Conservation (phyloP, 1,140 invertebrate genomes). For the Sitodiplosis mosellana region DNA sequence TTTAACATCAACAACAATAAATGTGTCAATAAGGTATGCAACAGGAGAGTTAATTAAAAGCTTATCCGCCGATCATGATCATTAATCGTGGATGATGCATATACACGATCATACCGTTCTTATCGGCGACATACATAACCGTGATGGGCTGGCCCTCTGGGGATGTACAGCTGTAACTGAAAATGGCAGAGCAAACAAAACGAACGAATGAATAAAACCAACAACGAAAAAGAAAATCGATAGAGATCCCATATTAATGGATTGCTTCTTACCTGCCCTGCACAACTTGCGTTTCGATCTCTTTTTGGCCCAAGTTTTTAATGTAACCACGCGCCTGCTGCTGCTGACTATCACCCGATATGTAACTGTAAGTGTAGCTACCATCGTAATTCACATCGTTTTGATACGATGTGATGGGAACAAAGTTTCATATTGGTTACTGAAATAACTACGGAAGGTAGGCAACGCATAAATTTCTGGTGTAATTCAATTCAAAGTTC, state of each 20-base stretch:
- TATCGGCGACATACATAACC: conserved; percentile 37
- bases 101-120: too few relatives aligned
- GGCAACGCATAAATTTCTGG: neutral
- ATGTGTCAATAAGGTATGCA: too few relatives aligned
- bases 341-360: conserved; percentile 38
- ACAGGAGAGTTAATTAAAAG: too few relatives aligned
- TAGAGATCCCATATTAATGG: too few relatives aligned
- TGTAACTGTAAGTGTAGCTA: conserved; percentile 31
- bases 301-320: conserved; percentile 31
- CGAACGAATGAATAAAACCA: too few relatives aligned
- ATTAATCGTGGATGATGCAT: too few relatives aligned
- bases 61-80: neutral
- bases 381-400: conserved; percentile 38
- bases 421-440: conserved; percentile 13
- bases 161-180: conserved; percentile 38
- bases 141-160: conserved; percentile 32
- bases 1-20: too few relatives aligned
- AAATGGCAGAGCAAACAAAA: too few relatives aligned
- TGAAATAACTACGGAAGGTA: conserved; percentile 4
- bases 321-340: conserved; percentile 36
- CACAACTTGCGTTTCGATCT: conserved; percentile 29
- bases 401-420: conserved; percentile 36
- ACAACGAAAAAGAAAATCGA: too few relatives aligned
- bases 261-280: too few relatives aligned
- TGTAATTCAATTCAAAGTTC: too few relatives aligned